These are phyloP conservation scores for Paramisgurnus dabryanus DNA, from an alignment of 2,113 vertebrate genomes.

Conservation along the genomic window DNA sequence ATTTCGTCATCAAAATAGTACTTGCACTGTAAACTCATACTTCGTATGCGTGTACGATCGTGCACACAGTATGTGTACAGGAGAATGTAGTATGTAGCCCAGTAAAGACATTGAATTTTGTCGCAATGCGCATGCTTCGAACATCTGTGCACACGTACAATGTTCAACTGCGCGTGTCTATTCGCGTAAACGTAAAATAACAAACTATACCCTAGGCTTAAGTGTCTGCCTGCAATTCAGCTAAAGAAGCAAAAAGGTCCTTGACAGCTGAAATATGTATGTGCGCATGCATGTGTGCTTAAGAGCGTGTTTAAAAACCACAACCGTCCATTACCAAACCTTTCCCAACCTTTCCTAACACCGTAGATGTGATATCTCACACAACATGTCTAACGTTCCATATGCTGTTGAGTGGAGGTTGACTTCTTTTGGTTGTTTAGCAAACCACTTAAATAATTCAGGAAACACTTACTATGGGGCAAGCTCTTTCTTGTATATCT, in stretches of 20 bases:
- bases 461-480: slow-evolving; percentile 73
- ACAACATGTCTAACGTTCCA: slow-evolving; percentile 57
- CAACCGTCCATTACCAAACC: slow-evolving; percentile 5
- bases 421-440: slow-evolving; percentile 52
- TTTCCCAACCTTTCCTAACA: slow-evolving; percentile 25
- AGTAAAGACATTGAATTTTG: too few relatives aligned
- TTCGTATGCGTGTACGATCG: too few relatives aligned
- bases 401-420: slow-evolving; percentile 13
- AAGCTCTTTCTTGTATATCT: slow-evolving; percentile 69
- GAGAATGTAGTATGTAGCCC: too few relatives aligned
- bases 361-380: slow-evolving; percentile 39
- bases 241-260: neutral
- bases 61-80: too few relatives aligned
- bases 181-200: neutral
- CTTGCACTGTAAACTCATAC: too few relatives aligned
- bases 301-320: slow-evolving; percentile 16
- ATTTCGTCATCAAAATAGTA: too few relatives aligned
- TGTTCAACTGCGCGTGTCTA: too few relatives aligned
- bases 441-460: slow-evolving; percentile 73
- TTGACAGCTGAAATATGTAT: neutral
- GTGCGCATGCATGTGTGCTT: neutral
- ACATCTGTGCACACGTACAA: too few relatives aligned
- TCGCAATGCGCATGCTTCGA: too few relatives aligned
- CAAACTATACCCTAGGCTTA: neutral
- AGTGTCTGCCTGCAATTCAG: neutral